phyloP scores from a whole-genome alignment of 2,113 vertebrate species.

The Microcebus murinus region DNA sequence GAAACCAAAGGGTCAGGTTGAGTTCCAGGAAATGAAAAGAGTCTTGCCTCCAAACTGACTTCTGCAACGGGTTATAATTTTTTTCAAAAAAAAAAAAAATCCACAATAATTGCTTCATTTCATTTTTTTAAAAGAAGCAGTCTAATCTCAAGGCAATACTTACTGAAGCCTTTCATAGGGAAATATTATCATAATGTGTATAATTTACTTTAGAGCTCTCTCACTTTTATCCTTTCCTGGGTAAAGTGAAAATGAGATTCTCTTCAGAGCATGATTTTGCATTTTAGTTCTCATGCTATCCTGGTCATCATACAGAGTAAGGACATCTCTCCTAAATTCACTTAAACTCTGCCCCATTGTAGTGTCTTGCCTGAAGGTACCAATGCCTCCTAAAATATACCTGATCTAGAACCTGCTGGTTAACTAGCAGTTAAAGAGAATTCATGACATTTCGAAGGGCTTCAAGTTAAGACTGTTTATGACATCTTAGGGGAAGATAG shows the following conservation, averaged over 20 bases:
- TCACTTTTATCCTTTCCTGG: not conserved
- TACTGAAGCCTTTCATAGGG: not conserved
- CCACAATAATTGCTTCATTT: not conserved
- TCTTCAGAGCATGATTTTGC: not conserved
- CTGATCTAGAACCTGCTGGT: not conserved
- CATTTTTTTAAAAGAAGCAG: constrained; percentile 11
- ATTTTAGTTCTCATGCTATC: not conserved
- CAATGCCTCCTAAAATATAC: not conserved
- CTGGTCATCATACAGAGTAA: not conserved
- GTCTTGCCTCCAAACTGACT: constrained; percentile 38
- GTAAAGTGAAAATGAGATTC: not conserved
- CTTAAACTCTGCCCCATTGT: not conserved
- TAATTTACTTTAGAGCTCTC: not conserved
- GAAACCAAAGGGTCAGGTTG: constrained; percentile 63
- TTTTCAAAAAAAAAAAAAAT: not conserved
- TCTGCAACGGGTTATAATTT: constrained; percentile 16
- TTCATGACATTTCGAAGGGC: not conserved
- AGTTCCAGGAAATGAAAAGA: constrained; percentile 46
- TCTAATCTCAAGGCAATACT: not conserved
- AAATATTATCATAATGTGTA: not conserved
- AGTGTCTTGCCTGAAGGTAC: not conserved
- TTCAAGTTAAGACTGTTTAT: not conserved
- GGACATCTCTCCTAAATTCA: not conserved
- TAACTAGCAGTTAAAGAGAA: not conserved
- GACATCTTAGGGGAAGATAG: not conserved